Base-by-base conservation (phyloP, 2,113 vertebrate genomes). In the Gallinago media region DNA sequence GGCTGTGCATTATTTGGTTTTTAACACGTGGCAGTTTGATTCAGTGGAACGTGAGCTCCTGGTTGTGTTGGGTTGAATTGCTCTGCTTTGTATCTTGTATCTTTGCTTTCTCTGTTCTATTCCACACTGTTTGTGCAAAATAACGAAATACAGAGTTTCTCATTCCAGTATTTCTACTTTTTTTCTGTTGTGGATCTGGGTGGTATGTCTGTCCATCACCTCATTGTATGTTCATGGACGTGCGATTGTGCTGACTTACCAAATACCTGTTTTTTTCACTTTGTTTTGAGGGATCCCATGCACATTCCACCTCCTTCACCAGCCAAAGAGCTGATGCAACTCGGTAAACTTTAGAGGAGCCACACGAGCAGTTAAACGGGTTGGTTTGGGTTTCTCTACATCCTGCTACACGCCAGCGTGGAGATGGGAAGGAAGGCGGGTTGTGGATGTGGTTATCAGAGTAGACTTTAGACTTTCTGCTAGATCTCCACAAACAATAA, bases 381-480 rank as follows among this genome's bases (percentile, higher is more conserved):
- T 91, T 96, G 27, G 12, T 75, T 96, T 86, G 47, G 18, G 46
- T 34, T 88, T 84, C 82, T 86, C 8, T 67, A 66, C 79, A 59
- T 93, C 67, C 66, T 93, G 61, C 50, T 27, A 46, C 75, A 19
- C 62, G 50, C 85, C 71, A 92, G 70, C 9, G 1, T 34, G 72
- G 72, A 91, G 42, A 54, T 31, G 10, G 82, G 85, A 91, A 62
- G 65, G 54, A 91, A 84, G 36, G 56, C 54, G 56, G 40, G n/a
- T 91, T 90, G 49, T 82, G 27, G 88, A 65, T 58, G 68, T 61
- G 52, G 52, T 84, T 96, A 84, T 92, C 90, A 68, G 46, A 72
- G 44, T 92, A 89, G 92, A 96, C 95, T 97, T 96, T 84, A 91
- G 95, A 96, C 95, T 96, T 93, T 29, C 59, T 90, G 68, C 52